Base-by-base conservation (phyloP, 2,888 invertebrate genomes). In the Smittia aterrima region DNA sequence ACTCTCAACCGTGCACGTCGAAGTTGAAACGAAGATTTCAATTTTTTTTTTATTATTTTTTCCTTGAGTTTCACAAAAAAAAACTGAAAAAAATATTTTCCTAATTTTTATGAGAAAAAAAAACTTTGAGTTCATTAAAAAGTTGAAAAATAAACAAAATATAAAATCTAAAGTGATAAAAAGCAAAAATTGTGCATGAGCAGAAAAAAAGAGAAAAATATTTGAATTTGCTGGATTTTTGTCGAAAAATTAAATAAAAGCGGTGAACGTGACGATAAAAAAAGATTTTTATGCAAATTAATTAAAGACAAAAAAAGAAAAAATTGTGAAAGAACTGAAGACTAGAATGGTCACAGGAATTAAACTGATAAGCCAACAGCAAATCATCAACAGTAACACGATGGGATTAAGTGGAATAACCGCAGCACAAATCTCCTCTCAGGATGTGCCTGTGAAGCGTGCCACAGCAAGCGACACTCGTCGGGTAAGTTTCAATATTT, bases 401-500 rank as follows among this genome's bases (percentile, higher is more conserved):
- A 64, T 66, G 74, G 74, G 66, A 74, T 74, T 74, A 66, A 74
- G 16, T 74, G 74, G 74, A 74, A 74, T 74, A 64, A 74, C 74
- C 24, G 24, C 74, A 74, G 18, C 74, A 66, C 74, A 74, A 40
- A 66, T 74, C 18, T 64, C 74, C 18, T 47, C 47, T 9, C 74
- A 64, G 66, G 74, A 74, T 41, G 27, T 25, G 64, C 66, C 74
- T 74, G 27, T 72, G n/a, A 74, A 74, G 66, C 74, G 74, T 20
- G n/a, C 72, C 58, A 53, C 53, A 32, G 74, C 74, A 9, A 74
- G 74, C 40, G 74, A 74, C 40, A 66, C 64, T 25, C 74, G 74
- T 53, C 74, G 74, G 27, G 74, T 74, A 66, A 47, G 74, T 74
- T 47, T 13, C n/a, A n/a, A 47, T 7, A 38, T 11, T 18, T 32